Evolutionary conservation across 2,113 vertebrate genomes (phyloP).

Genomic region (Cacatua alba): DNA sequence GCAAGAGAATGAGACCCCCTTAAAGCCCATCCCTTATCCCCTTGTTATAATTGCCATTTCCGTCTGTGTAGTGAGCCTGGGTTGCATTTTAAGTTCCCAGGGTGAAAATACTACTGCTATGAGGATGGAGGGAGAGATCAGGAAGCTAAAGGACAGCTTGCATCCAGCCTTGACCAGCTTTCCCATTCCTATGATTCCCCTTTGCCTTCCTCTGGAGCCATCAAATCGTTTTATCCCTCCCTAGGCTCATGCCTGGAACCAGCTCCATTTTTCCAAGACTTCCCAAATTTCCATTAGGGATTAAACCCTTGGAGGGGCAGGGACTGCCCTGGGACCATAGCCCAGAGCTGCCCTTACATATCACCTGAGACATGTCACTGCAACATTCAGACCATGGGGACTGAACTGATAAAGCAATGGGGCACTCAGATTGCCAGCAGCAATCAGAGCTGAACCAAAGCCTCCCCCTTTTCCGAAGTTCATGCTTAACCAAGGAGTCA

Average conservation of each 20-base stretch:
- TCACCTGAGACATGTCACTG: not conserved
- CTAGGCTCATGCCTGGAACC: not conserved
- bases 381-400: not conserved
- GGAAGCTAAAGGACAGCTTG: not conserved
- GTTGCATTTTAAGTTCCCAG: not conserved
- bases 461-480: not conserved
- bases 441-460: not conserved
- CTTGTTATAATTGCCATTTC: fast-evolving
- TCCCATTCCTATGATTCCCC: not conserved
- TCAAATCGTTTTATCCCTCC: not conserved
- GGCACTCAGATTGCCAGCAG: not conserved
- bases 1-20: not conserved
- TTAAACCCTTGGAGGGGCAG: not conserved
- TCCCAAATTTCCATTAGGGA: not conserved
- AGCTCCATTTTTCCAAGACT: not conserved
- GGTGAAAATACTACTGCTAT: not conserved
- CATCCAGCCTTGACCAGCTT: not conserved
- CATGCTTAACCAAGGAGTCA: not conserved
- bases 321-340: not conserved
- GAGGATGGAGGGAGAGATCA: not conserved
- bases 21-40: not conserved
- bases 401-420: not conserved
- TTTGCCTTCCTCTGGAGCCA: not conserved
- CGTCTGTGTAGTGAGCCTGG: not conserved
- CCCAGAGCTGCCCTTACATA: not conserved